Percentiles rank a stretch among this genome's conserved stretches.
These are phyloP conservation scores for Micoletzkya japonica DNA, from an alignment of 2,888 invertebrate species.

Conservation along the genomic window DNA sequence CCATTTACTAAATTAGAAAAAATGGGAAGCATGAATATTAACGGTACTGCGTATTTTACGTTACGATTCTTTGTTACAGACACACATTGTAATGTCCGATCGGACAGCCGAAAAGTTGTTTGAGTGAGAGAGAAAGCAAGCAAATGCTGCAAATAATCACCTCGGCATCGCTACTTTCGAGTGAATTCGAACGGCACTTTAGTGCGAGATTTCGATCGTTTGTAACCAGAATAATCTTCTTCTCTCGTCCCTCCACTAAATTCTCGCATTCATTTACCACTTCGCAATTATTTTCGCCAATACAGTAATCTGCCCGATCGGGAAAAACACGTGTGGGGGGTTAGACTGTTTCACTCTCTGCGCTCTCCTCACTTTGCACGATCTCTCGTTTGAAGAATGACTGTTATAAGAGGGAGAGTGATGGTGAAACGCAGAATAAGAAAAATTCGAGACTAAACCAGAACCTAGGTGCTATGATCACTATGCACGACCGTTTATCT, in stretches of 20 bases:
- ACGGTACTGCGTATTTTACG: no score
- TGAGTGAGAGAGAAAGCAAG: neutral
- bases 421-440: neutral
- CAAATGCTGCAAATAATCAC: neutral
- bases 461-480: no score
- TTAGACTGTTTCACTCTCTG: no score
- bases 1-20: no score
- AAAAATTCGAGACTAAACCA: no score
- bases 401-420: neutral
- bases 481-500: no score
- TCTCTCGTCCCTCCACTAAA: neutral
- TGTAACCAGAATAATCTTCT: neutral
- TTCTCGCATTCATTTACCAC: neutral
- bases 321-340: neutral
- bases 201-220: slow-evolving; percentile 8
- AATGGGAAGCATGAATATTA: no score
- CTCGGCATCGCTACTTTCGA: neutral
- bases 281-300: neutral
- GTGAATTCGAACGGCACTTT: neutral
- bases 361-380: no score
- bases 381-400: no score
- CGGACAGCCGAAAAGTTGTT: no score
- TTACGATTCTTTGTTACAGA: no score
- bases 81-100: no score
- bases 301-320: neutral